Base-by-base conservation (phyloP, 2,113 vertebrate genomes). In the Epinephelus cyanopodus region DNA sequence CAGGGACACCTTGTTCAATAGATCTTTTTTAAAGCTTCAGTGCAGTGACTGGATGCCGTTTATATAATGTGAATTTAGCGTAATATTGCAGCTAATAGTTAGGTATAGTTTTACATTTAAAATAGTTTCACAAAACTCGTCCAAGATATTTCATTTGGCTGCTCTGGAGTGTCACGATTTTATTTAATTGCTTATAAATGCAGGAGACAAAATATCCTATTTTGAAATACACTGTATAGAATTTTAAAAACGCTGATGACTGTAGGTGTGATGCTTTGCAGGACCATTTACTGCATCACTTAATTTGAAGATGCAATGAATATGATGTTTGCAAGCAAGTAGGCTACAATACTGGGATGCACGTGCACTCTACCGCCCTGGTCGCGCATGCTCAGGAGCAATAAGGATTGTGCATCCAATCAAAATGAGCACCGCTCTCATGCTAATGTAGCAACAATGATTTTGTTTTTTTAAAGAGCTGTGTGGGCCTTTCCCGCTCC, bases 351-450 rank as follows among this genome's bases (percentile, higher is more conserved):
- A 42, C 15, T 42, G 18, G 23, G 25, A 67, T 45, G 48, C 87
- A 87, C 74, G 79, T 87, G 83, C 33, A 17, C 27, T 50, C 58
- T 13, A 62, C 50, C 9, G 42, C n/a, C 58, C 21, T 27, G 25
- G 14, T 48, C 7, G 88, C 84, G 90, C 86, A 82, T 92, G 90
- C 78, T 79, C 86, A 81, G 56, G 8, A 64, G 73, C 63, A 57
- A 56, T 3, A 12, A 78, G 58, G 57, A 42, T 23, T 63, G 53
- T 72, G 72, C 81, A 27, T 74, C 79, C 82, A 83, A 74, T 88
- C 18, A 60, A 82, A 84, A 74, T 66, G 58, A 78, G 53, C 27
- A 29, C 42, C 25, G 11, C 42, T 50, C 52, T 82, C 57, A 23
- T 64, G 71, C 62, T 62, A 80, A 86, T 85, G 29, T 48, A 45